Conservation (phyloP, 1,140 invertebrate species). For the Calephelis nemesis region DNA sequence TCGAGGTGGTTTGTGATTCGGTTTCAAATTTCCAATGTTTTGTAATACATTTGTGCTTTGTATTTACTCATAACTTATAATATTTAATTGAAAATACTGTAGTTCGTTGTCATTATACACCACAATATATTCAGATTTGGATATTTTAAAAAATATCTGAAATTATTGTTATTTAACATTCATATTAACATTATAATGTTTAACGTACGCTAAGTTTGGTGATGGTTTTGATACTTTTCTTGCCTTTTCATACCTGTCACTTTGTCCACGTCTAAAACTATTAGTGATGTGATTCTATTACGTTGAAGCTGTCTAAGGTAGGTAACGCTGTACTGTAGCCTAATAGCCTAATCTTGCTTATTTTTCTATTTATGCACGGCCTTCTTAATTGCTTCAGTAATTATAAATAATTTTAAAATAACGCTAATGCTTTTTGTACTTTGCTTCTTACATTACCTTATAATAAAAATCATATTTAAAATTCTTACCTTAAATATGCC, state of each 20-base stretch:
- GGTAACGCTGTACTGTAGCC: slow-evolving; percentile 42
- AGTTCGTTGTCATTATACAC: neutral
- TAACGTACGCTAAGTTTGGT: slow-evolving; percentile 59
- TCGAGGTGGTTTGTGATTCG: neutral
- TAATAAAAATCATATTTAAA: slow-evolving; percentile 15
- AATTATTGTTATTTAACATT: slow-evolving; percentile 9
- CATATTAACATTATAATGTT: slow-evolving; percentile 21
- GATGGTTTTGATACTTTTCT: slow-evolving; percentile 73
- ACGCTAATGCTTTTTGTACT: slow-evolving; percentile 32
- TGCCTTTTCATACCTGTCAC: slow-evolving; percentile 29
- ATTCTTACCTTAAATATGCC: too few relatives aligned
- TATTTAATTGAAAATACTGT: neutral
- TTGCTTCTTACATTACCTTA: slow-evolving; percentile 44
- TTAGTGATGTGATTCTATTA: slow-evolving; percentile 35
- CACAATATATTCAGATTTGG: neutral
- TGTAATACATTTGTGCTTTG: slow-evolving; percentile 14
- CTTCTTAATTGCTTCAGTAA: slow-evolving; percentile 34
- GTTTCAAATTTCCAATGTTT: neutral
- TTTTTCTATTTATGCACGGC: slow-evolving; percentile 38
- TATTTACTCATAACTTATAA: neutral
- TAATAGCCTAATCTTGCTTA: slow-evolving; percentile 21
- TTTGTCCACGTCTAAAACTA: slow-evolving; percentile 31
- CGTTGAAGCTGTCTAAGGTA: slow-evolving; percentile 55
- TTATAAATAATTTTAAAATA: slow-evolving; percentile 19
- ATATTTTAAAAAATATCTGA: slow-evolving; percentile 2